These are phyloP conservation scores for Nansenia antarctica DNA, from an alignment of 2,113 vertebrate genomes.

Conservation along the genomic window DNA sequence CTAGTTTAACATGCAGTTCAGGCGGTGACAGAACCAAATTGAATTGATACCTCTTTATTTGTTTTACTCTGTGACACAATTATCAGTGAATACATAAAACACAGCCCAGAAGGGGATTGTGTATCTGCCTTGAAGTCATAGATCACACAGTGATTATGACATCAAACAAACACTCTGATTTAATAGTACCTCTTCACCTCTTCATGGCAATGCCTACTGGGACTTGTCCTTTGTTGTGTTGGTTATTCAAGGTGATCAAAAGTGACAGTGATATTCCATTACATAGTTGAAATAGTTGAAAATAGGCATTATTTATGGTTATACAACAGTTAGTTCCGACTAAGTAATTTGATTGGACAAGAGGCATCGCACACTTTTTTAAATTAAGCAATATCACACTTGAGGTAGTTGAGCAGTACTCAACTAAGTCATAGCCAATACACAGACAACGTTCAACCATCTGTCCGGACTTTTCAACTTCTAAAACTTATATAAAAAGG, in stretches of 20 bases:
- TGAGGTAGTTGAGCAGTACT: too few species aligned
- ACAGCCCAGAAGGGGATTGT: not conserved
- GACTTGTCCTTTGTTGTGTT: too few species aligned
- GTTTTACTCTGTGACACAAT: slow-evolving; percentile 1
- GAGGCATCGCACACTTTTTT: too few species aligned
- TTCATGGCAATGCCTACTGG: too few species aligned
- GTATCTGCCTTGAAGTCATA: not conserved
- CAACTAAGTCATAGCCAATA: not conserved
- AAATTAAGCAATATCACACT: too few species aligned
- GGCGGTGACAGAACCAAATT: slow-evolving; percentile 20
- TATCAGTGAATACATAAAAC: slow-evolving; percentile 21
- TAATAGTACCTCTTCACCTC: not conserved
- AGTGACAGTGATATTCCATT: too few species aligned
- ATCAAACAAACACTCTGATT: slow-evolving; percentile 7
- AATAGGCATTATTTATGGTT: too few species aligned
- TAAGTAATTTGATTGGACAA: too few species aligned
- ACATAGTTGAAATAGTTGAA: too few species aligned
- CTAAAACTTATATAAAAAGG: not conserved
- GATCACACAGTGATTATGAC: slow-evolving; percentile 10
- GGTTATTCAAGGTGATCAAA: too few species aligned
- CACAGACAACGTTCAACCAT: not conserved
- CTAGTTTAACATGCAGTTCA: slow-evolving; percentile 15
- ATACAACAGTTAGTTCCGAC: too few species aligned
- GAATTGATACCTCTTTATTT: slow-evolving; percentile 12
- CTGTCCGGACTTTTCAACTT: not conserved